phyloP scores from a whole-genome alignment of 2,888 invertebrate species.

The Drosophila parthenogenetica region DNA sequence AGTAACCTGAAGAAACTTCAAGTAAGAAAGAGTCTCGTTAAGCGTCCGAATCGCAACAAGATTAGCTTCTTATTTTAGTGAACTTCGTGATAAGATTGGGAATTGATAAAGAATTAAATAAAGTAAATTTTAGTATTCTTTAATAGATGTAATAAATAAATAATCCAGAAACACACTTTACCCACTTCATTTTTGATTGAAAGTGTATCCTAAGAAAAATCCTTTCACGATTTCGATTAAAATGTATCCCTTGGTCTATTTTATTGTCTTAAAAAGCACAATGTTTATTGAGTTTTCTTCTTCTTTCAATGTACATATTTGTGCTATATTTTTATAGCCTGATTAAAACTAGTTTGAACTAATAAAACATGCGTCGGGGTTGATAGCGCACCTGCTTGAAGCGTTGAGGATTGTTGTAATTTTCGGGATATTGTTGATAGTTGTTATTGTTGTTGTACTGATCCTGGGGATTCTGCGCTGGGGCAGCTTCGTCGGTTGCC shows the following conservation, averaged over 20 bases:
- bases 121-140: too few relatives aligned
- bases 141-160: background rate
- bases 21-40: slow-evolving; percentile 65
- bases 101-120: background rate
- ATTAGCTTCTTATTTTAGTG: slow-evolving; percentile 51
- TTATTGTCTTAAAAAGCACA: background rate
- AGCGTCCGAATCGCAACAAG: slow-evolving; percentile 73
- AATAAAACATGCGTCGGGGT: background rate
- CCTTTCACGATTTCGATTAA: too few relatives aligned
- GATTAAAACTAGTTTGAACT: background rate
- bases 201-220: too few relatives aligned
- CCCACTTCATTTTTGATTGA: too few relatives aligned
- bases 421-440: background rate
- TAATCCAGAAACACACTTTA: too few relatives aligned
- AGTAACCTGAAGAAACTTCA: slow-evolving; percentile 42
- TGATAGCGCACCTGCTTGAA: slow-evolving; percentile 31
- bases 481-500: background rate
- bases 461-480: background rate
- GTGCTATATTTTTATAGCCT: too few relatives aligned
- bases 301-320: too few relatives aligned
- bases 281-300: background rate
- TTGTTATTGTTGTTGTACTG: background rate
- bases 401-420: slow-evolving; percentile 8
- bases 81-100: slow-evolving; percentile 14
- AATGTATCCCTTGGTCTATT: too few relatives aligned